Evolutionary conservation across 2,797 vertebrate genomes (phyloP), one percentile per base, ranked within the genome.

Genomic region (Threskiornis aethiopicus): DNA sequence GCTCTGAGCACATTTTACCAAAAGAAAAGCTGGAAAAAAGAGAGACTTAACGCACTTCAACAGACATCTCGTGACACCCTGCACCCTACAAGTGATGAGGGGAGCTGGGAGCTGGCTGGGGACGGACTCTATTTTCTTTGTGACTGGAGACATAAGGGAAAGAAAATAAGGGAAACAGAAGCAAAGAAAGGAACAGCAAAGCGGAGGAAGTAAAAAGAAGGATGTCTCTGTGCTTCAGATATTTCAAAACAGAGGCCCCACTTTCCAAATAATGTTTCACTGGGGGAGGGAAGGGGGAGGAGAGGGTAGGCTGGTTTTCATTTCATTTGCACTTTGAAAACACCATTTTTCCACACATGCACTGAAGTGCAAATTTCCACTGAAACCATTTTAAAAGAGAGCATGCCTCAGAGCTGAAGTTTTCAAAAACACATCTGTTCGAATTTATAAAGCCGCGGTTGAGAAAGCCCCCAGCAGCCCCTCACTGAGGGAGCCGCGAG

Each of bases 321-420:
- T 95, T 96, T 87, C 55, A 15, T 76, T 95, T 93, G 79, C 67
- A 16, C 91, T 96, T 83, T 92, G 92, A 92, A 94, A 97, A 87
- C 87, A n/a, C 84, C 54, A 35, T 76, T 93, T 95, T 87, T 47
- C 67, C 10, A 13, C 76, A 4, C 55, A 35, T 47, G 70, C 77
- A 84, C 89, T 57, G 61, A 89, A 82, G 87, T 72, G 87, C 80
- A 49, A 67, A 96, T 90, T 92, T 75, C 89, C 78, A 89, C 44
- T 6, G 2, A 72, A 92, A 42, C 54, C 35, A 0, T 64, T 57
- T 55, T 42, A 61, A 41, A 66, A 29, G 41, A 44, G 9, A 77
- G 35, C 28, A 3, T 6, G 33, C 69, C 72, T 73, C 59, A 5
- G 8, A 89, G 64, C 46, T 2, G 21, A 33, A 37, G 29, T 46